These are phyloP conservation scores for Grallaria varia DNA, from an alignment of 2,113 vertebrate species.

Conservation along the genomic window DNA sequence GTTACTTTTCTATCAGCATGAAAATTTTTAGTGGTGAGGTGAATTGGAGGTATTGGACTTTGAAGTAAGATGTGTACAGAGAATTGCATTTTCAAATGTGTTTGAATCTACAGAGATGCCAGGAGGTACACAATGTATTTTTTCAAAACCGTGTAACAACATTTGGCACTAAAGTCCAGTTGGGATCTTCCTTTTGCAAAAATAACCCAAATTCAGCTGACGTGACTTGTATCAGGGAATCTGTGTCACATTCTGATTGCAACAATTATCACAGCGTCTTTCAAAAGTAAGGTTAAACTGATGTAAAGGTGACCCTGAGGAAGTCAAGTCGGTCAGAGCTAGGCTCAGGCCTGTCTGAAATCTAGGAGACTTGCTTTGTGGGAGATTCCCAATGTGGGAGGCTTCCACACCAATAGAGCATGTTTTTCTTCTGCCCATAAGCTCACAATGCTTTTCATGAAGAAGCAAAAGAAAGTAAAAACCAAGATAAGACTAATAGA, in stretches of 20 bases:
- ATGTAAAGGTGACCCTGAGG: background rate
- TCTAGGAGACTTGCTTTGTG: background rate
- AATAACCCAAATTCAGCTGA: background rate
- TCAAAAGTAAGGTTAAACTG: background rate
- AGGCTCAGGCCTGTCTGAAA: constrained; percentile 1
- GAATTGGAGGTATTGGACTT: background rate
- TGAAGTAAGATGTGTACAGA: background rate
- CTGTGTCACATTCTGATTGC: background rate
- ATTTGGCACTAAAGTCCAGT: background rate
- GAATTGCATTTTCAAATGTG: background rate
- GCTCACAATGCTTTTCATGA: background rate
- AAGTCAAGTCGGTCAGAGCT: background rate
- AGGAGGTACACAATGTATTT: background rate
- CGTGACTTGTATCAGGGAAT: rapidly evolving
- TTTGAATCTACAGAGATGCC: background rate
- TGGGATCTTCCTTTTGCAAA: background rate
- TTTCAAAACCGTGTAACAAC: background rate
- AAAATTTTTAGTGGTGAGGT: background rate
- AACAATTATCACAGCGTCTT: background rate
- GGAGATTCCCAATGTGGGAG: background rate
- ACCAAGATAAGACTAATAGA: background rate
- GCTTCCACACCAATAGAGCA: background rate
- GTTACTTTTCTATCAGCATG: background rate
- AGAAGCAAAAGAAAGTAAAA: background rate
- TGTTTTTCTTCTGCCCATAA: background rate